phyloP scores from a whole-genome alignment of 2,888 invertebrate genomes.

The Tetramorium bicarinatum region DNA sequence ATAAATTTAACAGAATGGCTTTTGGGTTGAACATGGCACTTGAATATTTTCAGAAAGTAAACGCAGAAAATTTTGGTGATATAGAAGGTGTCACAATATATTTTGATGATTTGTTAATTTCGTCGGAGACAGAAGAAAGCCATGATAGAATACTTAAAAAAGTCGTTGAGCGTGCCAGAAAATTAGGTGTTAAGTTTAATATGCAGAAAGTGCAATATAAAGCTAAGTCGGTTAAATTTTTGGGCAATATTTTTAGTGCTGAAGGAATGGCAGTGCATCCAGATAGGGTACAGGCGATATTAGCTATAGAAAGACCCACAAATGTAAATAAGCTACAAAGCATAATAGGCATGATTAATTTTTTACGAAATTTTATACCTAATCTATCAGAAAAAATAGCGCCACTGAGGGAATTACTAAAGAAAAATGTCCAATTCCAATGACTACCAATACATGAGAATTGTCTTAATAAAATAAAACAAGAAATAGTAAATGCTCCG shows the following conservation, averaged over 20 bases:
- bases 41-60: background rate
- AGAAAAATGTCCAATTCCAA: background rate
- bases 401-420: background rate
- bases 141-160: background rate
- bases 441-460: background rate
- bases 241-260: background rate
- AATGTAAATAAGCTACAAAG: background rate
- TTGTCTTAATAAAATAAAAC: background rate
- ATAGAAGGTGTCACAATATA: background rate
- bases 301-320: background rate
- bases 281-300: background rate
- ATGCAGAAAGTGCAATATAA: background rate
- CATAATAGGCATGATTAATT: slow-evolving; percentile 6
- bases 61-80: background rate
- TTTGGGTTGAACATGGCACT: background rate
- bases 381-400: background rate
- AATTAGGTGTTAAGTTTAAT: background rate
- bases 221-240: background rate
- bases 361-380: too few relatives aligned
- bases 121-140: background rate
- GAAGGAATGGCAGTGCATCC: slow-evolving; percentile 3
- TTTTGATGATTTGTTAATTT: background rate
- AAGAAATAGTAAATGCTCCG: background rate
- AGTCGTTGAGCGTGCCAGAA: background rate
- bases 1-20: background rate